phyloP scores from a whole-genome alignment of 2,797 vertebrate genomes.

The Pterois miles region DNA sequence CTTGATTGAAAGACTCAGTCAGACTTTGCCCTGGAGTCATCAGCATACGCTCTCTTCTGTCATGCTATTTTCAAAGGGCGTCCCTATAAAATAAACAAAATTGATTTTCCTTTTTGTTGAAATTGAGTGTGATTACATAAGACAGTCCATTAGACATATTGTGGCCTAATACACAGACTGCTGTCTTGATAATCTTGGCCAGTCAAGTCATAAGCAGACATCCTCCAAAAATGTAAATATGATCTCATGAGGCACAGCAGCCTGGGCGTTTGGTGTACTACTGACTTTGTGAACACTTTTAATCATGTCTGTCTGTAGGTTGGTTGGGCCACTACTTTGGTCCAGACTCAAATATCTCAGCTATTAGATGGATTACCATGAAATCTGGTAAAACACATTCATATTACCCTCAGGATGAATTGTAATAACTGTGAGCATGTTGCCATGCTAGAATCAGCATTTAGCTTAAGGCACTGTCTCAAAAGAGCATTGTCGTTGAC shows the following conservation, averaged over 20 bases:
- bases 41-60: background rate
- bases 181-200: background rate
- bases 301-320: background rate
- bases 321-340: background rate
- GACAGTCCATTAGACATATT: background rate
- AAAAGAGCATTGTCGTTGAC: background rate
- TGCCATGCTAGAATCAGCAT: background rate
- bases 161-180: background rate
- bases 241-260: background rate
- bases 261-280: background rate
- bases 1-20: conserved; percentile 30
- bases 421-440: background rate
- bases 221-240: background rate
- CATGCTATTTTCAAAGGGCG: background rate
- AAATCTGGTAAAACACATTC: background rate
- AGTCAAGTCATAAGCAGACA: background rate
- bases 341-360: background rate
- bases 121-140: background rate
- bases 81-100: background rate
- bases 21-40: background rate
- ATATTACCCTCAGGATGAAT: background rate
- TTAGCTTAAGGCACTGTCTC: background rate
- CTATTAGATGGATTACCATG: background rate
- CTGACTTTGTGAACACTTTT: background rate
- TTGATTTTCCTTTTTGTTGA: background rate